Evolutionary conservation across 1,140 invertebrate genomes (phyloP).

Genomic region (Oryzaephilus surinamensis): DNA sequence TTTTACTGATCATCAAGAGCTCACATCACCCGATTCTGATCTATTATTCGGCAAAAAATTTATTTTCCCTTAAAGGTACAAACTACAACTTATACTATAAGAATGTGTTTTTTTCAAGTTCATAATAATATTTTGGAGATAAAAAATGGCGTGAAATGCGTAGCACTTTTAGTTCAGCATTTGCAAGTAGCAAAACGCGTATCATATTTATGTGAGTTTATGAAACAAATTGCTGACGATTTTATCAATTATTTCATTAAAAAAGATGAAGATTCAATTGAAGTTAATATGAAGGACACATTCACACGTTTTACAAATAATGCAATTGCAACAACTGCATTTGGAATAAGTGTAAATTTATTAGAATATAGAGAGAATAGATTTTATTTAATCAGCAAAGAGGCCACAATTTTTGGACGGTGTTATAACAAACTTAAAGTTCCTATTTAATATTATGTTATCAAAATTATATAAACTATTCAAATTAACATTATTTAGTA

Average conservation of each 20-base stretch:
- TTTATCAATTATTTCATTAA: slow-evolving; percentile 29
- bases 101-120: not conserved
- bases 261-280: slow-evolving; percentile 8
- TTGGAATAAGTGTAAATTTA: slow-evolving; percentile 32
- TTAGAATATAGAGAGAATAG: slow-evolving; percentile 37
- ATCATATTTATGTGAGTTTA: slow-evolving; percentile 30
- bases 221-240: slow-evolving; percentile 22
- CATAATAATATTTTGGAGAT: slow-evolving; percentile 8
- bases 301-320: slow-evolving; percentile 6
- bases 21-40: slow-evolving; percentile 37
- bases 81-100: slow-evolving; percentile 17
- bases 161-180: slow-evolving; percentile 32
- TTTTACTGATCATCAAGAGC: slow-evolving; percentile 37
- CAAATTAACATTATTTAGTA: too few relatives aligned
- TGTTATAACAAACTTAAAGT: not conserved
- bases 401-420: not conserved
- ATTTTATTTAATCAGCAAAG: slow-evolving; percentile 29
- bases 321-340: slow-evolving; percentile 5
- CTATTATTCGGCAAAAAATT: slow-evolving; percentile 40
- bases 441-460: not conserved
- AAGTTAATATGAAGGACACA: slow-evolving; percentile 13
- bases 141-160: slow-evolving; percentile 35
- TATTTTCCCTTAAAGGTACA: slow-evolving; percentile 39
- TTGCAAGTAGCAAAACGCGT: slow-evolving; percentile 35
- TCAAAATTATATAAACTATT: too few relatives aligned